Evolutionary conservation across 1,140 invertebrate genomes (phyloP).

Genomic region (Apis florea): DNA sequence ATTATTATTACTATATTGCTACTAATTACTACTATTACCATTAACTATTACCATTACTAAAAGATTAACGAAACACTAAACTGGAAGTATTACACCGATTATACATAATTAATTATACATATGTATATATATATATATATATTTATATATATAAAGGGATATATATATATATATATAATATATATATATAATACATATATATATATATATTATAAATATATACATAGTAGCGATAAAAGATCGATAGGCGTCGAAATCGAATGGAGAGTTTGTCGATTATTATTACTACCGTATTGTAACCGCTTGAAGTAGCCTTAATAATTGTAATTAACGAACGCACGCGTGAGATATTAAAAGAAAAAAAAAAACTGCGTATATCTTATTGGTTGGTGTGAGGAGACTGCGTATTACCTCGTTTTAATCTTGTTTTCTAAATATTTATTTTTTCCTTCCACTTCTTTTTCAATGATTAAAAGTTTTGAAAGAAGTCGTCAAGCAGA

Average conservation of each 20-base stretch:
- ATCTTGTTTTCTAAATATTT: not conserved
- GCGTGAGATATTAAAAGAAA: slow-evolving; percentile 4
- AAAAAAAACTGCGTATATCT: not conserved
- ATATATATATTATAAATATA: slow-evolving; percentile 27
- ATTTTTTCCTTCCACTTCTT: too few species aligned
- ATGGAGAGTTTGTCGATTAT: slow-evolving; percentile 56
- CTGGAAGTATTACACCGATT: slow-evolving; percentile 38
- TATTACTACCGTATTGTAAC: slow-evolving; percentile 53
- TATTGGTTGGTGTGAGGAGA: slow-evolving; percentile 38
- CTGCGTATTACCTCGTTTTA: not conserved
- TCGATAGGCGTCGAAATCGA: slow-evolving; percentile 24
- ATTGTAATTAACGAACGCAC: slow-evolving; percentile 60
- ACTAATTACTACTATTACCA: slow-evolving; percentile 53
- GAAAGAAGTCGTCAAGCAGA: not conserved
- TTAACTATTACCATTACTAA: slow-evolving; percentile 34
- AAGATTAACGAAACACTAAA: slow-evolving; percentile 45
- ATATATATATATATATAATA: slow-evolving; percentile 32
- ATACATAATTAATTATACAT: slow-evolving; percentile 44
- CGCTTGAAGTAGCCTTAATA: slow-evolving; percentile 66
- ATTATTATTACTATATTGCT: slow-evolving; percentile 44
- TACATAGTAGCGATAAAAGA: slow-evolving; percentile 40
- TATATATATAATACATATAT: slow-evolving; percentile 19
- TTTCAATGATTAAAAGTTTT: not conserved
- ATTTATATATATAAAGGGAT: not conserved
- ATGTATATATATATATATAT: slow-evolving; percentile 6